phyloP scores from a whole-genome alignment of 2,797 vertebrate genomes.

The Danio aesculapii region DNA sequence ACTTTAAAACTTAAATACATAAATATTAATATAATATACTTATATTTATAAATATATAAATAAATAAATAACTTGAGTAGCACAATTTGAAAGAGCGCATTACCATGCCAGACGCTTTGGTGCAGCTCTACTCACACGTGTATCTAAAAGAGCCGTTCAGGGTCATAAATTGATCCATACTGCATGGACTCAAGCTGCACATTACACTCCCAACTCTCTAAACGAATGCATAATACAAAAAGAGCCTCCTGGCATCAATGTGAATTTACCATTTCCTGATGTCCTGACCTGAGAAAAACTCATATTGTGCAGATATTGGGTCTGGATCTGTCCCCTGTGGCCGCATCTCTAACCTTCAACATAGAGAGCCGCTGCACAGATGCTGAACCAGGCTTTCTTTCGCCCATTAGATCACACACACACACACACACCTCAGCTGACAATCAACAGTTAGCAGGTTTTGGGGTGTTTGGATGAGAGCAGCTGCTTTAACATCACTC shows the following conservation, averaged over 20 bases:
- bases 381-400: constrained; percentile 36
- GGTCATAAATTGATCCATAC: constrained; percentile 6
- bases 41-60: no score
- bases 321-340: constrained; percentile 5
- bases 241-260: constrained; percentile 8
- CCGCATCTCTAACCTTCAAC: constrained; percentile 36
- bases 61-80: no score
- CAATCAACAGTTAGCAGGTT: constrained; percentile 53
- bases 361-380: constrained; percentile 28
- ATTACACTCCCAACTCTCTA: constrained; percentile 9
- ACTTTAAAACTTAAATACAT: no score
- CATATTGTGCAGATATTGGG: constrained; percentile 30
- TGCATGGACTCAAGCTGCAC: background rate
- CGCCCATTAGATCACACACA: constrained; percentile 22
- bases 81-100: background rate
- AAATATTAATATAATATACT: no score
- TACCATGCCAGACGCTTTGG: background rate
- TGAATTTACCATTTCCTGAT: constrained; percentile 43
- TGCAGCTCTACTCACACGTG: constrained; percentile 4
- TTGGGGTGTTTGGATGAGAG: constrained; percentile 53
- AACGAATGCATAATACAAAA: constrained; percentile 18
- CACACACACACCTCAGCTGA: constrained; percentile 4
- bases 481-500: constrained; percentile 50
- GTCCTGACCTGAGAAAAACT: constrained; percentile 39
- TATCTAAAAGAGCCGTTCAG: constrained; percentile 4